Base-by-base conservation (phyloP, 2,113 vertebrate genomes). In the Oncorhynchus tshawytscha region DNA sequence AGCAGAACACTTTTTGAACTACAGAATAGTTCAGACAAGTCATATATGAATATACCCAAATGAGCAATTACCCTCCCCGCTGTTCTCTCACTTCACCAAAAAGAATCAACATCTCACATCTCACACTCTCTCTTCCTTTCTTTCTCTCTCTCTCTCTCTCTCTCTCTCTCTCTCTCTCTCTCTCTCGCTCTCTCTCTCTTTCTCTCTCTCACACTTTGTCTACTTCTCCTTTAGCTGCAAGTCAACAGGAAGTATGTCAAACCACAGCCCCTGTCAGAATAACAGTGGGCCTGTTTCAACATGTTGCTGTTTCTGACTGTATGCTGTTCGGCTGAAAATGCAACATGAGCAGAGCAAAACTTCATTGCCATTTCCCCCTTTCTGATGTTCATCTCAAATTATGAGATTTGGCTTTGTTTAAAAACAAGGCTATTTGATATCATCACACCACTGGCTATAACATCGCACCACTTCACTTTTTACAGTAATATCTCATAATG, bases 211-310 rank as follows among this genome's bases (percentile, higher is more conserved):
- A 3, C 39, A 45, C 39, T 45, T 45, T 45, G 39, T 45, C 39
- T 54, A 89, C 91, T 94, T 94, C 93, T 94, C 81, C 31, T 93
- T 93, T 88, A 88, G 87, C 80, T 86, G 72, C 76, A 70, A 86
- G 89, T 93, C 93, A 94, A 94, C 93, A 94, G 93, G 93, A 94
- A 91, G 88, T 90, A 85, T 83, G 87, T 83, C 85, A 85, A 92
- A 94, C 93, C 93, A 86, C 93, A 93, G 73, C 72, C 60, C 60
- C 76, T 78, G 82, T 90, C 77, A 87, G 85, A 90, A 83, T 84
- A 89, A 72, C 83, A 67, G 39, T 67, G 82, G 7, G 84, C 90
- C 76, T 86, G 92, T 94, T 93, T 91, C 91, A 91, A 91, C 92
- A 93, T 59, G 91, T 82, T 76, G 80, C 71, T 80, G 24, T 79